phyloP scores from a whole-genome alignment of 2,888 invertebrate species.

The Epirrhoe tristata region DNA sequence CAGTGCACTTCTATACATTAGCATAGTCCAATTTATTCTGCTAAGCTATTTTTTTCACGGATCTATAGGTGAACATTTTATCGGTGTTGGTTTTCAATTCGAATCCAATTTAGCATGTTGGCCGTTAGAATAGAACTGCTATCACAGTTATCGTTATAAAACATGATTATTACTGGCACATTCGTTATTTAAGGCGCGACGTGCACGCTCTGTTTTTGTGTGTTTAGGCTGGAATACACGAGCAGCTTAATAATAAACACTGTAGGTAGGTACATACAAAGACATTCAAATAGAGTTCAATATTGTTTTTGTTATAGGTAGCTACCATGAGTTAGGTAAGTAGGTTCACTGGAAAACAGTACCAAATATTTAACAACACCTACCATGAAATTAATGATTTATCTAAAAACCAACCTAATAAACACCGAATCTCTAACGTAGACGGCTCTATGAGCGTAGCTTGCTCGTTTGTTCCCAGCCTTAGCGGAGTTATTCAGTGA shows the following conservation, averaged over 20 bases:
- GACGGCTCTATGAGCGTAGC: neutral
- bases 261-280: no score
- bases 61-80: neutral
- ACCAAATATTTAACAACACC: no score
- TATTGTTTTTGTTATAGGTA: no score
- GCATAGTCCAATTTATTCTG: no score
- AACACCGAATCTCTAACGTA: neutral
- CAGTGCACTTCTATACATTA: no score
- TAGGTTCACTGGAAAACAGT: no score
- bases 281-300: no score
- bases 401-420: no score
- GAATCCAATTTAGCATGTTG: neutral
- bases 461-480: slow-evolving; percentile 14
- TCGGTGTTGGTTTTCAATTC: neutral
- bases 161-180: slow-evolving; percentile 30
- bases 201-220: slow-evolving; percentile 30
- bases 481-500: slow-evolving; percentile 18
- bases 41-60: no score
- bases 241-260: neutral
- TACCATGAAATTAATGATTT: no score
- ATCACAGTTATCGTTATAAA: slow-evolving; percentile 39
- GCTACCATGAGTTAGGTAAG: no score
- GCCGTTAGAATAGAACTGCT: slow-evolving; percentile 9
- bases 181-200: slow-evolving; percentile 31
- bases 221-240: slow-evolving; percentile 14